Evolutionary conservation across 2,797 vertebrate genomes (phyloP).

Genomic region (Forpus xanthops): DNA sequence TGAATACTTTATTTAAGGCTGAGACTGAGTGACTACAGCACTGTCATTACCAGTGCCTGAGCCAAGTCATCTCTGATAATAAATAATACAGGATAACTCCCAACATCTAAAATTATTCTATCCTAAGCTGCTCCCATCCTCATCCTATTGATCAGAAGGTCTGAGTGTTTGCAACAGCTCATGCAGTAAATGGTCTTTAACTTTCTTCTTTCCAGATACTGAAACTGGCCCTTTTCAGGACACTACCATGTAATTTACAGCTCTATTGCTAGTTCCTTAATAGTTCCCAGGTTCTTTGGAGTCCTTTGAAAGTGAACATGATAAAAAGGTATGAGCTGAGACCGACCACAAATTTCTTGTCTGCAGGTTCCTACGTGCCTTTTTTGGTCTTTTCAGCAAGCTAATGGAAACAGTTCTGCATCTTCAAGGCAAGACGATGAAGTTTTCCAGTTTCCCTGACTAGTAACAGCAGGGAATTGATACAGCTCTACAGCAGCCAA

Average conservation of each 20-base stretch:
- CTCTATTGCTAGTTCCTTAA: slow-evolving; percentile 11
- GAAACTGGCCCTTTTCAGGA: slow-evolving; percentile 5
- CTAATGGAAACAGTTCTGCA: slow-evolving; percentile 24
- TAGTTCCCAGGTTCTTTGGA: slow-evolving; percentile 49
- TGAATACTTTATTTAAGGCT: slow-evolving; percentile 42
- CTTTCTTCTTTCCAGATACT: neutral
- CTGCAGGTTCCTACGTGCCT: neutral
- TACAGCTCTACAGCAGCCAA: neutral
- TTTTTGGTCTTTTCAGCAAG: neutral
- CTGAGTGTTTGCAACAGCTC: slow-evolving; percentile 18
- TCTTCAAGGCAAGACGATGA: neutral
- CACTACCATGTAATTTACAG: slow-evolving; percentile 41
- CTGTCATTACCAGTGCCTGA: slow-evolving; percentile 11
- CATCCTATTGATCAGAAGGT: neutral
- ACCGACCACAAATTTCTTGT: slow-evolving; percentile 28
- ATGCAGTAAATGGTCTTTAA: neutral
- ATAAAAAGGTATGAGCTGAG: slow-evolving; percentile 48
- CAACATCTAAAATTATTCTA: slow-evolving; percentile 2
- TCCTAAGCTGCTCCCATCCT: slow-evolving; percentile 20
- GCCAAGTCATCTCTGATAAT: neutral
- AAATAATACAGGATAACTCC: slow-evolving; percentile 37
- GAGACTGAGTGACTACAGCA: slow-evolving; percentile 15
- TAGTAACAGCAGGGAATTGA: neutral
- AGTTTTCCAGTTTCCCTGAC: neutral
- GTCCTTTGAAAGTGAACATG: slow-evolving; percentile 51